Conservation (phyloP, 2,113 vertebrate genomes). For the Polypterus bichir region DNA sequence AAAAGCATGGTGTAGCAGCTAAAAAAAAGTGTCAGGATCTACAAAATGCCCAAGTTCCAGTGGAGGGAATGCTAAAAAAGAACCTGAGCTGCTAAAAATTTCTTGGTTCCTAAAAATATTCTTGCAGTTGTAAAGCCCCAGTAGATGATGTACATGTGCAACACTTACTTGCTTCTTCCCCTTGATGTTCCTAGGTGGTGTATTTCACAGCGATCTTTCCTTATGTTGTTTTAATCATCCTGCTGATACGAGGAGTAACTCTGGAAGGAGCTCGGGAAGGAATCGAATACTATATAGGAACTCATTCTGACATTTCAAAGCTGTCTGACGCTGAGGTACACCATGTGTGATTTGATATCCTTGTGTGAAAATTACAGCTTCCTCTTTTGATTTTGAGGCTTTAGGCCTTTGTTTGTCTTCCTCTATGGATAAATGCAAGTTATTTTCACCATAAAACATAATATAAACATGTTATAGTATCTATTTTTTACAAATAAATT, state of each 20-base stretch:
- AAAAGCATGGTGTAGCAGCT: background rate
- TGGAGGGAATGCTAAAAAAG: background rate
- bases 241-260: conserved; percentile 58
- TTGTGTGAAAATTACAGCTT: background rate
- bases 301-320: conserved; percentile 65
- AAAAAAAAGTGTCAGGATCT: background rate
- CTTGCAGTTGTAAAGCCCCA: background rate
- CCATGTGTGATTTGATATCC: background rate
- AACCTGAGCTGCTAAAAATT: background rate
- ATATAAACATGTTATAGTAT: too few relatives aligned
- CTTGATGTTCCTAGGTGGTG: conserved; percentile 44
- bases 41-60: background rate
- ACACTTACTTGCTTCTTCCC: background rate
- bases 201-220: conserved; percentile 70
- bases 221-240: conserved; percentile 61
- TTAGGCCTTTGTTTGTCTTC: background rate
- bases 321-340: conserved; percentile 21
- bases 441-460: too few relatives aligned
- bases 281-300: conserved; percentile 60
- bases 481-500: too few relatives aligned
- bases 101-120: background rate
- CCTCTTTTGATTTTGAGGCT: background rate
- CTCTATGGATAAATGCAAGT: background rate
- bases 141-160: background rate
- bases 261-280: conserved; percentile 64